phyloP scores from a whole-genome alignment of 2,888 invertebrate genomes.

The Dyspetes luteomarginatus region DNA sequence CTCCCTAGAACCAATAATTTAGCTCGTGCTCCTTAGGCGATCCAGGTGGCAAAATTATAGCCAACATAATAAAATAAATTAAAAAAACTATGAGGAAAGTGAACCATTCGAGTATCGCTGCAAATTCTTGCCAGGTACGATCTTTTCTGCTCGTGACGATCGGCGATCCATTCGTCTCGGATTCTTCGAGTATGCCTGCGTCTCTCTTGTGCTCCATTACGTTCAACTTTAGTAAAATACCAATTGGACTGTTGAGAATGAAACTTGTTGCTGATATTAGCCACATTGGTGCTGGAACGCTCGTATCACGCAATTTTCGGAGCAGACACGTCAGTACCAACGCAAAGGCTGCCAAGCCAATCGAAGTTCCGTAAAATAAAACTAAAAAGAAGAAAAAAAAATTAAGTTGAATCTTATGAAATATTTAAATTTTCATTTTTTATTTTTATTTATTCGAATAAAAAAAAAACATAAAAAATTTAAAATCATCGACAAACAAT shows the following conservation, averaged over 20 bases:
- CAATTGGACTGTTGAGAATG: slow-evolving; percentile 72
- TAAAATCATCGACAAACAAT: too few relatives aligned
- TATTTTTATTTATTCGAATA: too few relatives aligned
- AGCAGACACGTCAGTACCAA: slow-evolving; percentile 77
- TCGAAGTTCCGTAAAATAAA: slow-evolving; percentile 76
- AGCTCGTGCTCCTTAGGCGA: not conserved
- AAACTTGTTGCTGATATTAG: slow-evolving; percentile 70
- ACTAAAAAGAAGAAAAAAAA: slow-evolving; percentile 71
- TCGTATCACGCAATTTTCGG: slow-evolving; percentile 76
- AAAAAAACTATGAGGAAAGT: slow-evolving; percentile 71
- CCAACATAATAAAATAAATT: slow-evolving; percentile 74
- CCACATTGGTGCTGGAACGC: slow-evolving; percentile 74
- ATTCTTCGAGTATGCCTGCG: slow-evolving; percentile 57
- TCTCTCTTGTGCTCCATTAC: slow-evolving; percentile 64
- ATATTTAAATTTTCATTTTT: too few relatives aligned
- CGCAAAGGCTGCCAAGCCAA: slow-evolving; percentile 75
- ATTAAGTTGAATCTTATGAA: too few relatives aligned
- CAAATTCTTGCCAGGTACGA: slow-evolving; percentile 75
- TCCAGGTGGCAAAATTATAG: slow-evolving; percentile 66
- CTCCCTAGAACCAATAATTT: slow-evolving; percentile 23
- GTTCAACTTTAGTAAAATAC: slow-evolving; percentile 72
- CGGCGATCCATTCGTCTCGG: slow-evolving; percentile 68
- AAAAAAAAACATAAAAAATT: slow-evolving; percentile 1
- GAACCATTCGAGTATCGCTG: slow-evolving; percentile 77
- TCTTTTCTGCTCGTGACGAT: slow-evolving; percentile 48